Evolutionary conservation across 1,140 invertebrate species (phyloP).

Genomic region (Leptestheria dahalacensis): DNA sequence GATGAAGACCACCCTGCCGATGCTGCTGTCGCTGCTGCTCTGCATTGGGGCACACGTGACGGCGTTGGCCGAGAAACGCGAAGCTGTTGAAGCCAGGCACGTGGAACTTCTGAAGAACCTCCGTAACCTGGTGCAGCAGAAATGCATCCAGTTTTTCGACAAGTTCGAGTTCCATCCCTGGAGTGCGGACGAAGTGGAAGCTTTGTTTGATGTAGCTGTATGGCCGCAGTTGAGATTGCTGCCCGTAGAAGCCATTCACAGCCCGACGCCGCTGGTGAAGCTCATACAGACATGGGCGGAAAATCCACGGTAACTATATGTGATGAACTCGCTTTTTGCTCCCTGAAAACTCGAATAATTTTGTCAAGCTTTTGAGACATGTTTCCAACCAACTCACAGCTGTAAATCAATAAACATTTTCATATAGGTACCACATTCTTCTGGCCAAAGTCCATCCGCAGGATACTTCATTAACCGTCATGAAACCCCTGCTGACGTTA

Average conservation of each 20-base stretch:
- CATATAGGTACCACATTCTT: conserved; percentile 46
- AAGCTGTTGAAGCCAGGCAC: conserved; percentile 23
- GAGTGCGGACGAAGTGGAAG: conserved; percentile 49
- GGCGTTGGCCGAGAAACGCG: conserved; percentile 33
- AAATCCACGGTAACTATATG: conserved; percentile 49
- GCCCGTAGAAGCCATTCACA: conserved; percentile 61
- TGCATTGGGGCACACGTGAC: conserved; percentile 46
- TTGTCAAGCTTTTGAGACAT: not conserved
- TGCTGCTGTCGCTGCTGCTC: conserved; percentile 53
- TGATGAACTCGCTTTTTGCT: no score
- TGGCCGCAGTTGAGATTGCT: conserved; percentile 66
- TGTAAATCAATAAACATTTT: not conserved
- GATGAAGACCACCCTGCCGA: conserved; percentile 46
- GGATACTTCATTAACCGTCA: conserved; percentile 33
- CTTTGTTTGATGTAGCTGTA: conserved; percentile 57
- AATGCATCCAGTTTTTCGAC: conserved; percentile 49
- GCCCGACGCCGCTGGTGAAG: conserved; percentile 64
- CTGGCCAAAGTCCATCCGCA: conserved; percentile 42
- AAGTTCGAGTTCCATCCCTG: conserved; percentile 63
- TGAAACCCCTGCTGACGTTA: conserved; percentile 51
- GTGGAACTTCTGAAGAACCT: conserved; percentile 47
- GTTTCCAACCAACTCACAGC: not conserved
- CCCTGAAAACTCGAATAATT: not conserved
- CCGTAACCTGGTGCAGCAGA: conserved; percentile 24
- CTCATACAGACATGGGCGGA: conserved; percentile 58